A percentile compares a stretch with the other conserved stretches of the same genome.
Evolutionary conservation across 2,797 vertebrate genomes (phyloP).

Genomic region (Labroides dimidiatus): DNA sequence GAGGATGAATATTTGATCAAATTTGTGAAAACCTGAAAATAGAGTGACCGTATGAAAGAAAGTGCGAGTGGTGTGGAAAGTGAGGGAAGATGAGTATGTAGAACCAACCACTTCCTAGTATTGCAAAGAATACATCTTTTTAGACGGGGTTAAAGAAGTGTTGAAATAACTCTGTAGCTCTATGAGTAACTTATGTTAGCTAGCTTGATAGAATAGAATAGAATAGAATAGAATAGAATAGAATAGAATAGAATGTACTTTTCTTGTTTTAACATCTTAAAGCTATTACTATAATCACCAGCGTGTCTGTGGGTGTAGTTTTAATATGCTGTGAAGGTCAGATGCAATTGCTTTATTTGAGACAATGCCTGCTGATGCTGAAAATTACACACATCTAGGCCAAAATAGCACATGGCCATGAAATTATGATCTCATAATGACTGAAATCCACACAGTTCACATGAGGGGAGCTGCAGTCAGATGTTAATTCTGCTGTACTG

Average conservation of each 20-base stretch:
- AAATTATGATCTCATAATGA: neutral
- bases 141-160: no score
- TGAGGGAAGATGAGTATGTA: neutral
- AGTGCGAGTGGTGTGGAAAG: conserved; percentile 3
- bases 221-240: no score
- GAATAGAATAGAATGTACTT: no score
- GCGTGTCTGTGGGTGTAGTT: no score
- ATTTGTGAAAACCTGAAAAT: conserved; percentile 40
- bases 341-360: conserved; percentile 5
- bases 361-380: neutral
- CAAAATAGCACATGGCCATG: neutral
- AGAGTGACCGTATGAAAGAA: neutral
- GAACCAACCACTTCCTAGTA: no score
- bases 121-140: no score
- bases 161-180: no score
- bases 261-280: no score
- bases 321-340: no score
- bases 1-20: conserved; percentile 69
- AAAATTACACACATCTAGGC: neutral
- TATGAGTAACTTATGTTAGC: no score
- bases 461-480: neutral
- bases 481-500: neutral
- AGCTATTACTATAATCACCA: no score
- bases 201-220: no score
- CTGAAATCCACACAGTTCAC: neutral